A percentile compares a stretch with the other conserved stretches of the same genome.
Evolutionary conservation across 2,797 vertebrate genomes (phyloP).

Genomic region (Pantherophis alleghaniensis): DNA sequence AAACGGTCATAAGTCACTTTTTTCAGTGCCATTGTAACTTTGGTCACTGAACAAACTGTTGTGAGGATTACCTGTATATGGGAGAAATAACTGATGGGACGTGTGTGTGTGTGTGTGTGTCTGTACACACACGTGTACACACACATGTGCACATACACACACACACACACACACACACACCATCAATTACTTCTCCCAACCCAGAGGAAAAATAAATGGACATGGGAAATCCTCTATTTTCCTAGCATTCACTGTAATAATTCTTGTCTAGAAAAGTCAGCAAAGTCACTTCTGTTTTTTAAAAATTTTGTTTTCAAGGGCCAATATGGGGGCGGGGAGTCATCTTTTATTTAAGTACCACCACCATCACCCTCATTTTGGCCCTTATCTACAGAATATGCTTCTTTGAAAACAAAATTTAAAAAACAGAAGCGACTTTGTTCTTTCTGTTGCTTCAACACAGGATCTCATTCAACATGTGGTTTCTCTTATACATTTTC

Average conservation of each 20-base stretch:
- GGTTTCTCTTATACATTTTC: neutral
- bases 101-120: too few relatives aligned
- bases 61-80: neutral
- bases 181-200: too few relatives aligned
- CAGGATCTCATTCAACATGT: constrained; percentile 14
- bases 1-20: too few relatives aligned
- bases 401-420: neutral
- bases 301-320: neutral
- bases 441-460: neutral
- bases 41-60: too few relatives aligned
- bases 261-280: neutral
- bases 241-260: neutral
- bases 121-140: too few relatives aligned
- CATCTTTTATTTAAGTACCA: neutral
- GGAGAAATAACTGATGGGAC: neutral
- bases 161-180: too few relatives aligned
- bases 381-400: neutral
- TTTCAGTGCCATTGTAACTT: too few relatives aligned
- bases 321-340: neutral
- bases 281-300: neutral
- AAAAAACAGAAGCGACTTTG: neutral
- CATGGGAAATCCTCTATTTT: neutral
- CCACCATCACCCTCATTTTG: neutral
- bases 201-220: neutral
- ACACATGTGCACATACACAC: too few relatives aligned